phyloP scores from a whole-genome alignment of 2,888 invertebrate genomes.

The Clanis bilineata region DNA sequence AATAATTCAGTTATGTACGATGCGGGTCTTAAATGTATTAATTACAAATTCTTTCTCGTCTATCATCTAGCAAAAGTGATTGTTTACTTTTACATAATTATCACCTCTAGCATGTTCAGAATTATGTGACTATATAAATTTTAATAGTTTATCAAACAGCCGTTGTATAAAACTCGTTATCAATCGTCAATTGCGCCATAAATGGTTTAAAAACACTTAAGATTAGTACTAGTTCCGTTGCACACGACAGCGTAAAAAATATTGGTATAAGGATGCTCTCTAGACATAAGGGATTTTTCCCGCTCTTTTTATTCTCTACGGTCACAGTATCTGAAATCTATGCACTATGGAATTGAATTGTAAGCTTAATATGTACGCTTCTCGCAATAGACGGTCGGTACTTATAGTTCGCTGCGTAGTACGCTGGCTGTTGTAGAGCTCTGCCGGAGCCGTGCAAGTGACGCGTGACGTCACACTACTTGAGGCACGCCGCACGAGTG shows the following conservation, averaged over 20 bases:
- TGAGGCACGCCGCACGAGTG: constrained; percentile 36
- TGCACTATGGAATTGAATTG: constrained; percentile 79
- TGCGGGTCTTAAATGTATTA: background rate
- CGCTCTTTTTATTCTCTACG: background rate
- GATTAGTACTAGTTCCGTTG: background rate
- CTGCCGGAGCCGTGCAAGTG: constrained; percentile 23
- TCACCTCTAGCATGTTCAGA: background rate
- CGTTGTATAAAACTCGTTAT: background rate
- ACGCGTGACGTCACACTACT: background rate
- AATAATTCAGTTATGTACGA: background rate
- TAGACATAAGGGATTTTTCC: background rate
- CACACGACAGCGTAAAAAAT: background rate
- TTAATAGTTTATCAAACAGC: background rate
- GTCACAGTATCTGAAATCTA: constrained; percentile 47
- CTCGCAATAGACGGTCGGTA: constrained; percentile 67
- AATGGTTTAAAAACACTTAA: background rate
- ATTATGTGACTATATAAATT: background rate
- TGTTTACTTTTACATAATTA: background rate
- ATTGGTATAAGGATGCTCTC: background rate
- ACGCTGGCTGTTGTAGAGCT: constrained; percentile 45
- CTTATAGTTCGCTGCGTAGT: constrained; percentile 60
- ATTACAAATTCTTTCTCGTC: background rate
- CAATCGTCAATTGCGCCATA: background rate
- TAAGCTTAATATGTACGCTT: constrained; percentile 68
- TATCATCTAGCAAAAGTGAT: background rate